Conservation (phyloP, 2,797 vertebrate genomes). For the Scolopax rusticola region DNA sequence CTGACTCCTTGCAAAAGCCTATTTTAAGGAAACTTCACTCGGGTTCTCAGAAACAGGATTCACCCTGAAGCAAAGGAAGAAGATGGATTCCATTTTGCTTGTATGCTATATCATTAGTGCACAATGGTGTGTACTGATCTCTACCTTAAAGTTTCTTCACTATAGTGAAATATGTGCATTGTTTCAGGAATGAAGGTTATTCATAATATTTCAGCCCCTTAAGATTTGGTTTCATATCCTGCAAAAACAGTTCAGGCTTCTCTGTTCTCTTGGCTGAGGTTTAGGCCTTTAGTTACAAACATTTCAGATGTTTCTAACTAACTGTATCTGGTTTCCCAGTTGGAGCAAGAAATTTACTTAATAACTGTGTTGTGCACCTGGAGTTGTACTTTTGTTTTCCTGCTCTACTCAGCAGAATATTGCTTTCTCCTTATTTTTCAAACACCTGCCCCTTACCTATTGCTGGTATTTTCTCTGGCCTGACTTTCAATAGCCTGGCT, state of each 20-base stretch:
- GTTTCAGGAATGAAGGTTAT: neutral
- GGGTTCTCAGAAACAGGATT: neutral
- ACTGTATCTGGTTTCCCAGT: neutral
- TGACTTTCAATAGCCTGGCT: neutral
- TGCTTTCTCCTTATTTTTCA: neutral
- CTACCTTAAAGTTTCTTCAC: neutral
- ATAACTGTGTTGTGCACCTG: neutral
- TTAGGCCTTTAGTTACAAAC: neutral
- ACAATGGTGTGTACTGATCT: neutral
- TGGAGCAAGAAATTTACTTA: neutral
- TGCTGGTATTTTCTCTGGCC: neutral
- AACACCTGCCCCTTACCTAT: neutral
- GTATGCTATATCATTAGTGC: neutral
- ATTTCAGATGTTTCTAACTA: neutral
- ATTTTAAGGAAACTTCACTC: neutral
- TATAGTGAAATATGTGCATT: neutral
- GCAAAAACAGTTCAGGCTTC: neutral
- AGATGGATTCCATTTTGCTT: neutral
- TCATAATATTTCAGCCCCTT: neutral
- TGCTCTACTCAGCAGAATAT: neutral
- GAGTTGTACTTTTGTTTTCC: neutral
- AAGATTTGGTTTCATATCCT: neutral
- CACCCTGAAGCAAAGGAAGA: neutral
- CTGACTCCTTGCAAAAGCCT: neutral
- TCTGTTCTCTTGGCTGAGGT: neutral